Evolutionary conservation across 2,113 vertebrate genomes (phyloP), one percentile per base, ranked within the genome.

Genomic region (Pelecanoides urinatrix): DNA sequence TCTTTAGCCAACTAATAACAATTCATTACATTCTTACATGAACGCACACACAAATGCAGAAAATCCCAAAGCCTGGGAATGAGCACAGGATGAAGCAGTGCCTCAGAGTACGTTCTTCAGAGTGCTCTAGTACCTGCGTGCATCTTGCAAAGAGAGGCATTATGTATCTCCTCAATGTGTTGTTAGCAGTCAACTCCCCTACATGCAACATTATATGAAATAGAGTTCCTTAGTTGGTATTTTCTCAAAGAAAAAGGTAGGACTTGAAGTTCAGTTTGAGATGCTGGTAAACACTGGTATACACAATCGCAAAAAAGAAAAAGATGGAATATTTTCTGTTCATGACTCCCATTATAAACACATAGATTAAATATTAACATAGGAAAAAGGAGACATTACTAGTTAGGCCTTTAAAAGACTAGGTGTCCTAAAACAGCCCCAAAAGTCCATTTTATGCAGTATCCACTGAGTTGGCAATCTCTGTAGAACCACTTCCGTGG

Each of bases 281-380:
- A 77, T 59, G 50, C 55, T 75, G 65, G 23, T 74, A 78, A 63
- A 73, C 32, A 32, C 5, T 71, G 26, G 6, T 66, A 62, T 42
- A 63, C 77, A 56, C 8, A 92, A 71, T 0, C 32, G 5, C 12
- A 3, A 14, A 38, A n/a, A 61, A 42, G 47, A 44, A 52, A 13
- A 16, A 18, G 14, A 19, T 6, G 2, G 18, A 52, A 10, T 71
- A 68, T 27, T 59, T 92, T 75, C 32, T 88, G 18, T 71, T 92
- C 18, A 38, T 68, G 81, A 78, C 26, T 81, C 96, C 92, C 86
- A 95, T 96, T 80, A 52, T 65, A 86, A 95, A 95, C 36, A 74
- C 19, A 34, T 13, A 86, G 74, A 90, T 93, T 90, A 94, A 93
- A 94, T 86, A 94, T 56, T 74, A 90, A 34, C 44, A 67, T 26